Conservation (phyloP, 2,113 vertebrate species). For the Plecturocebus donacophilus region DNA sequence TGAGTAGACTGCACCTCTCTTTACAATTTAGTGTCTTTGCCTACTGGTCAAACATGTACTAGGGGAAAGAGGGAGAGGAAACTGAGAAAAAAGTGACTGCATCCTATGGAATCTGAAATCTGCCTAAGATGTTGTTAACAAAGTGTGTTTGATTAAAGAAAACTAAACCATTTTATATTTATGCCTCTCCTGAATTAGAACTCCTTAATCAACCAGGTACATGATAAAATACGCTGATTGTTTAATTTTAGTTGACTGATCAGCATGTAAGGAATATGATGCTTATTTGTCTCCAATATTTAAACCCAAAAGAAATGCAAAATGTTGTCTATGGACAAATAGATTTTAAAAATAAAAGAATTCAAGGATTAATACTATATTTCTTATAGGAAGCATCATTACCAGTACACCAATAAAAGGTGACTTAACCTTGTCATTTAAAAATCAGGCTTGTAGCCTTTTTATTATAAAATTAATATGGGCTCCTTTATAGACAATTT, state of each 20-base stretch:
- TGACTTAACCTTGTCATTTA: neutral
- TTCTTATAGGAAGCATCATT: neutral
- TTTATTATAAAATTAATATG: constrained; percentile 1
- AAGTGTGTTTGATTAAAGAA: neutral
- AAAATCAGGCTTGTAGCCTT: neutral
- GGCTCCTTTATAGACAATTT: neutral
- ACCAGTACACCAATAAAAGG: neutral
- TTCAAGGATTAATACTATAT: neutral
- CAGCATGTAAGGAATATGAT: neutral
- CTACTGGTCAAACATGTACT: neutral
- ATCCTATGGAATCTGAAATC: neutral
- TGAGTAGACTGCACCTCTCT: neutral
- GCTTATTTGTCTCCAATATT: neutral
- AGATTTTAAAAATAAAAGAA: constrained; percentile 36
- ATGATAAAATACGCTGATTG: neutral
- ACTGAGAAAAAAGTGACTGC: neutral
- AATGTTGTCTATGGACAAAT: neutral
- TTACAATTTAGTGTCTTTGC: neutral
- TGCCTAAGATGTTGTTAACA: neutral
- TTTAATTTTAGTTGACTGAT: neutral
- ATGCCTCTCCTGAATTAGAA: neutral
- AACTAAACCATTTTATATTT: neutral
- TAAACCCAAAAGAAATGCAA: neutral
- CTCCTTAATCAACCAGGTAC: neutral
- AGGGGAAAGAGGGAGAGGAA: neutral